Evolutionary conservation across 2,888 invertebrate genomes (phyloP), one percentile per base, ranked within the genome.

Genomic region (Cyclophora punctaria): DNA sequence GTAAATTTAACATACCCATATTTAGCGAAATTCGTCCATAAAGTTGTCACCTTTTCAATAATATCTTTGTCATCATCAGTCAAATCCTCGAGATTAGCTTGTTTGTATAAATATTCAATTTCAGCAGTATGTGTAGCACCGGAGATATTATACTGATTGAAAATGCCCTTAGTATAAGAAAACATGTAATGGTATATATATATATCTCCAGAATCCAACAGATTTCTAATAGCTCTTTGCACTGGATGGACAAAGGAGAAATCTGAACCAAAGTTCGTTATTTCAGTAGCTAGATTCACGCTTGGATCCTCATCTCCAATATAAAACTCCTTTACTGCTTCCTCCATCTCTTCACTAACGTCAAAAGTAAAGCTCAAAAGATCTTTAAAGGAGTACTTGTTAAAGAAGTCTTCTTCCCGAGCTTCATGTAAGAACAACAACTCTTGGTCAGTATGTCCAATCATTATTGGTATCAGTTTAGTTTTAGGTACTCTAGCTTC

Each of bases 241-340:
- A 53, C 45, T 41, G 62, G 59, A 41, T 62, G 59, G 40, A 58
- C 56, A 7, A 55, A 53, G 41, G 52, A 42, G 20, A 59, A 57
- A 40, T 62, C 62, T 33, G 62, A 58, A 34, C 52, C 51, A 34
- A 56, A 58, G 35, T 49, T 44, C 4, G 54, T 57, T 5, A 62
- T 45, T 45, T 50, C 51, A 33, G 47, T 46, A 1, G 43, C 5
- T 4, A 55, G 33, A 44, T 37, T 42, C n/a, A 41, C 42, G 41
- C 48, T 41, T 0, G 50, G 20, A 20, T 44, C 34, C 3, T 50
- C 42, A 48, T 59, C 62, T 41, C 62, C 62, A 34, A 60, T 53
- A 45, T 62, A 62, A 43, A 57, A 62, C 45, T 51, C 55, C 46
- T 45, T 48, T 5, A 60, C 44, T 5, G 49, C 41, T 44, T 55